These are phyloP conservation scores for Garra rufa DNA, from an alignment of 2,113 vertebrate genomes.

Conservation along the genomic window DNA sequence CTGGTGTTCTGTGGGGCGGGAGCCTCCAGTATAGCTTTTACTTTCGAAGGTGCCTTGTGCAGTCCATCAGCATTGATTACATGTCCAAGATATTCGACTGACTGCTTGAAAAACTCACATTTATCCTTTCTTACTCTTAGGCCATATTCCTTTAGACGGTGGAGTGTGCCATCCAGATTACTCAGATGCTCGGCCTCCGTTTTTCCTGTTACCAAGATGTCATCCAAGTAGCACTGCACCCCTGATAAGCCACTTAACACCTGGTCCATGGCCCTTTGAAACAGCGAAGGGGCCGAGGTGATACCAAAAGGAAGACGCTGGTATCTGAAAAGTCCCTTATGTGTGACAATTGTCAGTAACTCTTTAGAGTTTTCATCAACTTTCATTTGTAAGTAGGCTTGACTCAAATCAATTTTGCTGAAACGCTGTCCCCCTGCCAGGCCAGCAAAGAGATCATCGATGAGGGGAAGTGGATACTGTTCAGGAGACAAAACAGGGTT, in stretches of 20 bases:
- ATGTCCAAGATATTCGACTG: too few species aligned
- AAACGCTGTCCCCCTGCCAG: too few species aligned
- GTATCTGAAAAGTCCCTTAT: slow-evolving; percentile 31
- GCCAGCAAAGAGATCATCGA: too few species aligned
- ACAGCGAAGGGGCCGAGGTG: slow-evolving; percentile 23
- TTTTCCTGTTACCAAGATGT: not conserved
- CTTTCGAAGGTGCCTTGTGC: too few species aligned
- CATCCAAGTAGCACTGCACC: too few species aligned
- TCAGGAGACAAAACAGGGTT: not conserved
- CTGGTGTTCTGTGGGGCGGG: too few species aligned
- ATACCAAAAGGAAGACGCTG: slow-evolving; percentile 20
- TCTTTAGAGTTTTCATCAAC: not conserved
- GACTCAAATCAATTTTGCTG: not conserved
- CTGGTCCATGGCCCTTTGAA: slow-evolving; percentile 42
- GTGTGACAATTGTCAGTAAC: not conserved
- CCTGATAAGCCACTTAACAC: slow-evolving; percentile 12
- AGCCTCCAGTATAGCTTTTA: too few species aligned
- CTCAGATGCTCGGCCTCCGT: not conserved
- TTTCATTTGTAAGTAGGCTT: not conserved
- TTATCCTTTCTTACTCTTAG: too few species aligned
- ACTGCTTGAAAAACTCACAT: too few species aligned
- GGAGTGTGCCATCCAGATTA: slow-evolving; percentile 20
- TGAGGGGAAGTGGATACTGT: too few species aligned
- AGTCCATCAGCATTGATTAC: too few species aligned
- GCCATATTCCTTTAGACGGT: too few species aligned